These are phyloP conservation scores for Criorhina ranunculi DNA, from an alignment of 2,888 invertebrate species.

Conservation along the genomic window DNA sequence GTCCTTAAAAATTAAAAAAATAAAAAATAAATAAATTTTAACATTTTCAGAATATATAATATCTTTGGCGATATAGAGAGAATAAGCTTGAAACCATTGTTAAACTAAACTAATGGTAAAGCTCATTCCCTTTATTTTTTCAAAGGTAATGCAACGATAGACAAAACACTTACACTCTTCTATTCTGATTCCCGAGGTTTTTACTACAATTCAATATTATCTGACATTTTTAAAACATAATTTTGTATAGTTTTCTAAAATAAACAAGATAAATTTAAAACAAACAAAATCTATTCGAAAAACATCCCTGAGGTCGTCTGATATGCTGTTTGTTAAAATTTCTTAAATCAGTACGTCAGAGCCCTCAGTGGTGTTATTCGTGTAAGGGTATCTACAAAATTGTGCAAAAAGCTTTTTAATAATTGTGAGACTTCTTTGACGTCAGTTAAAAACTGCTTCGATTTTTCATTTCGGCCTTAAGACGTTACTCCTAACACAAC, in stretches of 20 bases:
- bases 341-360: constrained; percentile 20
- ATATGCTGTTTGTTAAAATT: constrained; percentile 10
- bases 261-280: no score
- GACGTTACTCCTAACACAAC: no score
- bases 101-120: constrained; percentile 20
- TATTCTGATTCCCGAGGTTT: no score
- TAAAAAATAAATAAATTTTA: neutral
- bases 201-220: no score
- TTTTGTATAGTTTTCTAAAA: no score
- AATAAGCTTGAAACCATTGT: constrained; percentile 27
- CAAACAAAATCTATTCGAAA: neutral
- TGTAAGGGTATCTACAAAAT: neutral
- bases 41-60: neutral
- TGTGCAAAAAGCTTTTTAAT: neutral
- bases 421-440: no score
- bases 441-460: no score
- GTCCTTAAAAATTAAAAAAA: neutral
- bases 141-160: constrained; percentile 4
- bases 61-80: constrained; percentile 25
- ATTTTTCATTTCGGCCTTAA: no score
- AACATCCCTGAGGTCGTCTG: constrained; percentile 15
- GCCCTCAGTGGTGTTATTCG: constrained; percentile 12
- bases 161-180: no score
- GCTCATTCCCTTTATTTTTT: constrained; percentile 32
- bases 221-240: no score